Evolutionary conservation across 1,140 invertebrate species (phyloP).

Genomic region (Caenorhabditis inopinata): DNA sequence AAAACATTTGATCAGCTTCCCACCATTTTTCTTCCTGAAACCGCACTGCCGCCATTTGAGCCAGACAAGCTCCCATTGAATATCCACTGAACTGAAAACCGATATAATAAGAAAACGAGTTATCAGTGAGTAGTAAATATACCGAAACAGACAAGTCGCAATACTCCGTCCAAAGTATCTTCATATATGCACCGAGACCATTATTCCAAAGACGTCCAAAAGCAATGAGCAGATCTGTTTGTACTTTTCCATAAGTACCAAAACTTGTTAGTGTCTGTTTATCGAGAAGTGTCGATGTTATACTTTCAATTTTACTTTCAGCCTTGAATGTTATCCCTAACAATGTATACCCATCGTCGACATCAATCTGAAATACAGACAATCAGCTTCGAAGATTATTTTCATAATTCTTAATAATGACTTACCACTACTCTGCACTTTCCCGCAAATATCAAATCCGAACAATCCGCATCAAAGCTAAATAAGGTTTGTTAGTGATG

Average conservation of each 20-base stretch:
- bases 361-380: background rate
- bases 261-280: background rate
- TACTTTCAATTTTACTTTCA: background rate
- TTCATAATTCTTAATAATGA: background rate
- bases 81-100: constrained; percentile 31
- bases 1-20: constrained; percentile 6
- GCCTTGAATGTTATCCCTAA: constrained; percentile 27
- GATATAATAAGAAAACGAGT: too few species aligned
- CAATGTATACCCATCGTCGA: background rate
- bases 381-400: background rate
- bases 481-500: background rate
- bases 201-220: constrained; percentile 23
- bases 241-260: constrained; percentile 5
- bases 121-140: too few species aligned
- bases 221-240: background rate
- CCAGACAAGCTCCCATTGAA: background rate
- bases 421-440: background rate
- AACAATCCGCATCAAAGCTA: constrained; percentile 9
- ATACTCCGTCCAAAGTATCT: background rate
- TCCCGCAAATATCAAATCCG: constrained; percentile 14
- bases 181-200: constrained; percentile 5
- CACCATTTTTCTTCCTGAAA: constrained; percentile 22
- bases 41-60: constrained; percentile 14
- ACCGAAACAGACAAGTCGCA: constrained; percentile 25
- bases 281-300: background rate